Evolutionary conservation across 2,888 invertebrate genomes (phyloP), one percentile per base, ranked within the genome.

Genomic region (Apodemia duryi): DNA sequence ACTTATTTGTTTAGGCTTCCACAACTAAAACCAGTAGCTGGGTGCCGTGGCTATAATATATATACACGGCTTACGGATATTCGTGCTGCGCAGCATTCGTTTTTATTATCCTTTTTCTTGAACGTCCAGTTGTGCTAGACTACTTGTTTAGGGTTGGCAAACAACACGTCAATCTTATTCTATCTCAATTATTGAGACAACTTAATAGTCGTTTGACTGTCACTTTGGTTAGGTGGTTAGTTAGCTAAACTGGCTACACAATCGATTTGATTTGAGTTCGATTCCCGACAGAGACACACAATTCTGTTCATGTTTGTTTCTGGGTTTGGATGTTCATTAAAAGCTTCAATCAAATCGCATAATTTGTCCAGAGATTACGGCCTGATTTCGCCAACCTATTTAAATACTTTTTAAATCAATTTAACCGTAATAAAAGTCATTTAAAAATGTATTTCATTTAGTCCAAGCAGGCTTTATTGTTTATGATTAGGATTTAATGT

Each of bases 1-100:
- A 86, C 84, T 84, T 91, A 85, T 91, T 91, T 91, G 90, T 90
- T 90, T 91, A 91, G 91, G 90, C 80, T 80, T 81, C 80, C 82
- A 79, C 78, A 78, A 80, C 80, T 88, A 91, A 88, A 91, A 91
- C 91, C 91, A 91, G 91, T 91, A 91, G 91, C 91, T 74, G 80
- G 72, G 77, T 80, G 82, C 81, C 84, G 85, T 80, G 79, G 76
- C 75, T 76, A 82, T 80, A 72, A 67, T 70, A 81, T 79, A 81
- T 76, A 81, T 81, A 81, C 81, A 77, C 74, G 75, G 75, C 74
- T 76, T 74, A 72, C 77, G 68, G 72, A 75, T 73, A 74, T 71
- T 78, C 78, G 73, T 75, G 73, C 73, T 74, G 76, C 79, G 75
- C 75, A 72, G 83, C 84, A 83, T 82, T 76, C 70, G 77, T 90